Percentiles rank a stretch among this genome's conserved stretches.
Conservation (phyloP, 2,797 vertebrate genomes). For the Mormyrus proboscirostris region DNA sequence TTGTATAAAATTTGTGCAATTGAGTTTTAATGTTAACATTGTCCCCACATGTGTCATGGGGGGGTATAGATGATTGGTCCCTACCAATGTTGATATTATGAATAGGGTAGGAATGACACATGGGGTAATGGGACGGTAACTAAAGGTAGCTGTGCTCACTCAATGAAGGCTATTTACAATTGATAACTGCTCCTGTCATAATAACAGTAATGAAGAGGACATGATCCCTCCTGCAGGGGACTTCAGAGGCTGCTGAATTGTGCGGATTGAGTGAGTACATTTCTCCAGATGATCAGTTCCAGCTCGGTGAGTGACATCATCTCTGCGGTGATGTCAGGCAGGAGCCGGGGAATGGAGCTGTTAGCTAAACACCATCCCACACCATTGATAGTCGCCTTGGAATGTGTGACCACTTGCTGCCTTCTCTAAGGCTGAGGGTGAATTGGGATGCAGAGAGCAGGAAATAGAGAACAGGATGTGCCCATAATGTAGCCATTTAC, state of each 20-base stretch:
- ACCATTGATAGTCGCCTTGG: not conserved
- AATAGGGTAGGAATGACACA: not conserved
- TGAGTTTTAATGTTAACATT: not conserved
- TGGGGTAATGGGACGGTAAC: not conserved
- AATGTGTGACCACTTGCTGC: not conserved
- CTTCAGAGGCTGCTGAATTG: not conserved
- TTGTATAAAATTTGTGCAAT: not conserved
- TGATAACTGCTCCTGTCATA: not conserved
- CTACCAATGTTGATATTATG: not conserved
- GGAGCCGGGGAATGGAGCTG: not conserved
- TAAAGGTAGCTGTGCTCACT: not conserved
- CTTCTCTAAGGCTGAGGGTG: not conserved
- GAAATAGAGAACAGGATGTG: not conserved
- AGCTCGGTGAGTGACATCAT: not conserved
- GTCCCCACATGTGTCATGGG: not conserved
- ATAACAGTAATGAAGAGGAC: not conserved
- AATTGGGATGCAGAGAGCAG: not conserved
- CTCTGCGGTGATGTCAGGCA: not conserved
- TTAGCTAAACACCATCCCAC: not conserved
- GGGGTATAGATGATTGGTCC: not conserved
- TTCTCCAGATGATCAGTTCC: not conserved
- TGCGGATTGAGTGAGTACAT: not conserved
- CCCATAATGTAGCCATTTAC: not conserved
- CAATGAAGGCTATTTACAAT: not conserved
- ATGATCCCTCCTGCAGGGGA: not conserved